Base-by-base conservation (phyloP, 2,888 invertebrate species). In the Nomada lathburiana region DNA sequence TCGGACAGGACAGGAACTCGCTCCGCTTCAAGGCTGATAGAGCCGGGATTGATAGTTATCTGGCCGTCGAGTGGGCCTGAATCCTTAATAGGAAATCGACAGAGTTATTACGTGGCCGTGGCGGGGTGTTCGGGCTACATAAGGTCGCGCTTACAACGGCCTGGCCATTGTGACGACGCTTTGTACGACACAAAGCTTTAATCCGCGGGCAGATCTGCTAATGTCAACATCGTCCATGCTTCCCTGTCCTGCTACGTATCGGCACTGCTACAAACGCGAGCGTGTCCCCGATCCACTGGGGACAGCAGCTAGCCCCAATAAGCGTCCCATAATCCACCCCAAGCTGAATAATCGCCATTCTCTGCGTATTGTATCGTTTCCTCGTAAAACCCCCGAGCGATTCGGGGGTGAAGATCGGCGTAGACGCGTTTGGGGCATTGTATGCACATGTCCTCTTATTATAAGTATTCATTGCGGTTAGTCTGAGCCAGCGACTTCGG, bases 121-220 rank as follows among this genome's bases (percentile, higher is more conserved):
- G 75, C 74, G 80, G 76, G 85, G 86, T 86, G 86, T 88, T 76
- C 86, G 81, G 82, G 82, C 88, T 87, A 86, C 80, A 89, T 88
- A 89, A 91, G 90, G 90, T 90, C 89, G 89, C 82, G 88, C 86
- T 85, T 77, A 92, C 91, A 92, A 91, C 90, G 79, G 52, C 29
- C 76, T 42, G 29, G 63, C 86, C 89, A 93, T 93, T 93, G 92
- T 92, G 89, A 79, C 85, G 68, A 71, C 84, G 86, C 90, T 91
- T 92, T 93, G 92, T 92, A 86, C 87, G 82, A 78, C 86, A 92
- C 92, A 93, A 93, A 93, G 93, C 91, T 92, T 92, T 93, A 93
- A 93, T 93, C 93, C 93, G 89, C 90, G 90, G 91, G 86, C 91
- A 90, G 91, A 93, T 93, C 93, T 92, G 89, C 91, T 90, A 93